These are phyloP conservation scores for Platysternon megacephalum DNA, from an alignment of 2,113 vertebrate genomes.

Conservation along the genomic window DNA sequence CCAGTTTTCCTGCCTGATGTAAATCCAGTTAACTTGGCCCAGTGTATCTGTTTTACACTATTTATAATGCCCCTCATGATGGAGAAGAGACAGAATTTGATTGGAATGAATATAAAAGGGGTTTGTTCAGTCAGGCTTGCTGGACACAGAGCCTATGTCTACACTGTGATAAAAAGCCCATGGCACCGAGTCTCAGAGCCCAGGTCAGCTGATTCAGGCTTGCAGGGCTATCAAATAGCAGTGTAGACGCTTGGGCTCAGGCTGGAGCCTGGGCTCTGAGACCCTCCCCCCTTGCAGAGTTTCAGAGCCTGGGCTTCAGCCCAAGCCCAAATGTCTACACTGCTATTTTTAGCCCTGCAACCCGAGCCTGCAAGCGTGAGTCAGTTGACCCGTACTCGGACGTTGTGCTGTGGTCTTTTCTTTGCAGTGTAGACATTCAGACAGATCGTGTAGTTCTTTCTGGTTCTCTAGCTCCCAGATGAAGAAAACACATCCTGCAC, in stretches of 20 bases:
- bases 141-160: not conserved
- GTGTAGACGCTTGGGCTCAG: not conserved
- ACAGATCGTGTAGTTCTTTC: accelerated
- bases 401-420: not conserved
- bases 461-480: not conserved
- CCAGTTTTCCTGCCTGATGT: not conserved
- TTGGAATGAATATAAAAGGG: not conserved
- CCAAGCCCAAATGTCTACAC: not conserved
- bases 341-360: not conserved
- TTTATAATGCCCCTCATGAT: not conserved
- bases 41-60: not conserved
- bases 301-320: no score
- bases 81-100: not conserved
- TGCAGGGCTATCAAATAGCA: not conserved
- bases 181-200: not conserved
- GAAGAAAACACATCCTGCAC: not conserved
- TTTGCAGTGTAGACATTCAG: not conserved
- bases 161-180: no score
- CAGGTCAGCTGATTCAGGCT: not conserved
- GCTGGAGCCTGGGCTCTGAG: not conserved
- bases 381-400: not conserved
- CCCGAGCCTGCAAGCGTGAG: not conserved
- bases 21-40: not conserved
- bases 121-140: not conserved
- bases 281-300: not conserved